These are phyloP conservation scores for Smittia sp. DNA, from an alignment of 2,888 invertebrate genomes.

Conservation along the genomic window DNA sequence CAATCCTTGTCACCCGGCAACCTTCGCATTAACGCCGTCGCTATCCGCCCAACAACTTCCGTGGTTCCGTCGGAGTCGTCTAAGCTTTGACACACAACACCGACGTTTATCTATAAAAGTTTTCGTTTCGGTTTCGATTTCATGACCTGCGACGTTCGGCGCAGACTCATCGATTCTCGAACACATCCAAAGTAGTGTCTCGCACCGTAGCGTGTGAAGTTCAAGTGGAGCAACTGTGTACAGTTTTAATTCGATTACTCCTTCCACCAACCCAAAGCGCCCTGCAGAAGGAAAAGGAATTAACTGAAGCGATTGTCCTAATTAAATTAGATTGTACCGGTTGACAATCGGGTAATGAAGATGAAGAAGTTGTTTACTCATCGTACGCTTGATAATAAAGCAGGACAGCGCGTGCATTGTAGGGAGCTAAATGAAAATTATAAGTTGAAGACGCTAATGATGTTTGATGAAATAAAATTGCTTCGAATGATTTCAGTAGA, in stretches of 20 bases:
- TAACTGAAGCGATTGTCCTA: slow-evolving; percentile 24
- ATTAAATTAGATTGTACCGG: slow-evolving; percentile 22
- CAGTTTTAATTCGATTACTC: slow-evolving; percentile 37
- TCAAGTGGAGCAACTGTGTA: slow-evolving; percentile 29
- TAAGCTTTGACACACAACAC: neutral
- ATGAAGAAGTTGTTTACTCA: neutral
- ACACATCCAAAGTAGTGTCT: neutral
- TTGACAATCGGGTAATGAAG: neutral
- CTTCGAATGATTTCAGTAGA: too few relatives aligned
- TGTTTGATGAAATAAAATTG: too few relatives aligned
- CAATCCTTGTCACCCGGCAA: too few relatives aligned
- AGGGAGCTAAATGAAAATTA: too few relatives aligned
- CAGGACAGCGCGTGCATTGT: too few relatives aligned
- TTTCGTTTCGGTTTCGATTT: neutral
- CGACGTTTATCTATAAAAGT: neutral
- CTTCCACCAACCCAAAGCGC: neutral
- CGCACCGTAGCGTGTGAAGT: slow-evolving; percentile 5
- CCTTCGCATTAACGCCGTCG: too few relatives aligned
- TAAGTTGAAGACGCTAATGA: too few relatives aligned
- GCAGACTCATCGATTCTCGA: neutral
- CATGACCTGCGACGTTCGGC: slow-evolving; percentile 1
- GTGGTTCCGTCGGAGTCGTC: neutral
- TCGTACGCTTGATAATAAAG: too few relatives aligned
- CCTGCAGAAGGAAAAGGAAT: neutral
- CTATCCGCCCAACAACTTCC: too few relatives aligned